phyloP scores from a whole-genome alignment of 2,113 vertebrate species.

The Neoarius graeffei region DNA sequence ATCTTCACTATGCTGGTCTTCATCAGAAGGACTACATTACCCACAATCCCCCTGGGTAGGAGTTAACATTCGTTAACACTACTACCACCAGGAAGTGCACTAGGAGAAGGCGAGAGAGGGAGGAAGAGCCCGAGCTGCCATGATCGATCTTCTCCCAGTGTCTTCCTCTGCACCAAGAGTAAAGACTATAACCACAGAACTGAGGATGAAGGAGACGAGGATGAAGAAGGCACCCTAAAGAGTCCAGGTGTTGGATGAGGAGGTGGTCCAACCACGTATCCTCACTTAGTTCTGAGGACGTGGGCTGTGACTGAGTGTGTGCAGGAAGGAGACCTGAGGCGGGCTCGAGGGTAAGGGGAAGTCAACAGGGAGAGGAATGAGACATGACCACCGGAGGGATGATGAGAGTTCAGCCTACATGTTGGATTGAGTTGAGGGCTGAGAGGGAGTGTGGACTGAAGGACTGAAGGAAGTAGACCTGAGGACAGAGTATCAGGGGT shows the following conservation, averaged over 20 bases:
- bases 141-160: conserved; percentile 71
- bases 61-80: conserved; percentile 56
- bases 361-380: conserved; percentile 61
- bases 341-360: conserved; percentile 38
- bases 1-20: neutral
- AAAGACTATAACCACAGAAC: conserved; percentile 65
- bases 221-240: neutral
- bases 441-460: conserved; percentile 39
- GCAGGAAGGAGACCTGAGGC: conserved; percentile 63
- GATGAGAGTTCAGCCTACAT: neutral
- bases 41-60: conserved; percentile 63
- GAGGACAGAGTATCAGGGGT: conserved; percentile 45
- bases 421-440: neutral
- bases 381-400: conserved; percentile 71
- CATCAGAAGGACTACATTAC: conserved; percentile 37
- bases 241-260: neutral
- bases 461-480: conserved; percentile 52
- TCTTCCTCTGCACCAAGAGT: conserved; percentile 64
- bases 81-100: conserved; percentile 51
- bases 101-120: conserved; percentile 57
- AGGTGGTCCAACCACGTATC: neutral
- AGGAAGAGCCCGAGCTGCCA: conserved; percentile 74
- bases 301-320: conserved; percentile 34
- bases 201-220: conserved; percentile 3
- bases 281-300: neutral